These are phyloP conservation scores for Orthosia gracilis DNA, from an alignment of 2,888 invertebrate genomes.

Conservation along the genomic window DNA sequence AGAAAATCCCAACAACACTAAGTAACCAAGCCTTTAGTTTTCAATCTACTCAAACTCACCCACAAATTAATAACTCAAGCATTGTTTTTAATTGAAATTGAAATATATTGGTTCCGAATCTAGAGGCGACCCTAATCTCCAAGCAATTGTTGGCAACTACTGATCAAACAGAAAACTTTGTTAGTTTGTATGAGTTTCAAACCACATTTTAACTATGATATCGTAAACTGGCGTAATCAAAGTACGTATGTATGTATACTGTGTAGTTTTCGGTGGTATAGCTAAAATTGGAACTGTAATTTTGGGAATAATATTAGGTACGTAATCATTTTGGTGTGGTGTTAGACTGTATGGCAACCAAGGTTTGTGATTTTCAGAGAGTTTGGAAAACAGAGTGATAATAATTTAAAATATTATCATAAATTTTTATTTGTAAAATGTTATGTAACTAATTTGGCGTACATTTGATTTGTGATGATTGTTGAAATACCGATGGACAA, in stretches of 20 bases:
- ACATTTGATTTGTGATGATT: no score
- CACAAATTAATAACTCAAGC: slow-evolving; percentile 16
- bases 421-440: no score
- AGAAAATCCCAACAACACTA: not conserved
- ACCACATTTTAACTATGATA: slow-evolving; percentile 67
- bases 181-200: slow-evolving; percentile 59
- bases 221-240: slow-evolving; percentile 64
- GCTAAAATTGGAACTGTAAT: not conserved
- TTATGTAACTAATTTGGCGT: no score
- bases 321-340: not conserved
- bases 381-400: not conserved
- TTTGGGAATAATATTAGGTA: slow-evolving; percentile 6
- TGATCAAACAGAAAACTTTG: slow-evolving; percentile 71
- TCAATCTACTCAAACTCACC: slow-evolving; percentile 5
- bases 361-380: not conserved
- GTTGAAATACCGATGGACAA: no score
- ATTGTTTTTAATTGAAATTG: slow-evolving; percentile 50
- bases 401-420: no score
- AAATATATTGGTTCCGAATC: slow-evolving; percentile 42
- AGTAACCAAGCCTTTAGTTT: slow-evolving; percentile 10
- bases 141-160: slow-evolving; percentile 63
- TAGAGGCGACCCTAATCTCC: slow-evolving; percentile 60
- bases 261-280: not conserved
- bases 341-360: not conserved
- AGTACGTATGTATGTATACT: slow-evolving; percentile 20